Evolutionary conservation across 2,113 vertebrate species (phyloP).

Genomic region (Saccopteryx bilineata): DNA sequence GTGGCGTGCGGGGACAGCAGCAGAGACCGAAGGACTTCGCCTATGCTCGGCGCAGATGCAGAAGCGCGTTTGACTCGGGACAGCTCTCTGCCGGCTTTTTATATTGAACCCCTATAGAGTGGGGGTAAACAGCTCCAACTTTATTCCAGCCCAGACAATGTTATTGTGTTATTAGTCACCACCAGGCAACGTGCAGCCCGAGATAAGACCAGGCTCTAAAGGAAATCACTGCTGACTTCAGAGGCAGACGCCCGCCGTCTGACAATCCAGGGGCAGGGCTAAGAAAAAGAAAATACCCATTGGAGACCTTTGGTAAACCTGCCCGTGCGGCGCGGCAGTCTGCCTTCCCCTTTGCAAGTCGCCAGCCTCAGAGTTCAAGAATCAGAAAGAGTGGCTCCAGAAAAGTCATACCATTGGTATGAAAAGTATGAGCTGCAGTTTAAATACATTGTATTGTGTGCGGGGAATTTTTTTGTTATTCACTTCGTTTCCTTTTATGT

Average conservation of each 20-base stretch:
- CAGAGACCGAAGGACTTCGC: not conserved
- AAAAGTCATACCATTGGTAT: conserved; percentile 83
- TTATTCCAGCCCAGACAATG: conserved; percentile 91
- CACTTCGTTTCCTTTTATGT: conserved; percentile 79
- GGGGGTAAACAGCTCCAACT: conserved; percentile 90
- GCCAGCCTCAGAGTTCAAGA: conserved; percentile 80
- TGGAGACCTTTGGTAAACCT: conserved; percentile 80
- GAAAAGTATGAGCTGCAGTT: conserved; percentile 83
- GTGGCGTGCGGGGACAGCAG: not conserved
- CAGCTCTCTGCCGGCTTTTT: conserved; percentile 86
- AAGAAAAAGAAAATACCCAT: conserved; percentile 83
- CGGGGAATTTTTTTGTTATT: conserved; percentile 59
- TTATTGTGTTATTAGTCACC: conserved; percentile 92
- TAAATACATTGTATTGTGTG: conserved; percentile 81
- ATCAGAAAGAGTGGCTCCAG: conserved; percentile 78
- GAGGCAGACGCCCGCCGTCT: conserved; percentile 86
- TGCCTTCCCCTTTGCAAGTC: conserved; percentile 77
- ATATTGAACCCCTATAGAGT: conserved; percentile 89
- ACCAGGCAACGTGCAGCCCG: conserved; percentile 91
- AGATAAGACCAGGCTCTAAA: conserved; percentile 90
- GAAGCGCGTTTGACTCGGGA: conserved; percentile 85
- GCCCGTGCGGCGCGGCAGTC: conserved; percentile 68
- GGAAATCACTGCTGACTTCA: conserved; percentile 89
- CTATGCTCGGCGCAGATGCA: conserved; percentile 71
- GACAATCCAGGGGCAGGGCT: conserved; percentile 82